These are phyloP conservation scores for Zygaena filipendulae DNA, from an alignment of 2,888 invertebrate genomes.

Conservation along the genomic window DNA sequence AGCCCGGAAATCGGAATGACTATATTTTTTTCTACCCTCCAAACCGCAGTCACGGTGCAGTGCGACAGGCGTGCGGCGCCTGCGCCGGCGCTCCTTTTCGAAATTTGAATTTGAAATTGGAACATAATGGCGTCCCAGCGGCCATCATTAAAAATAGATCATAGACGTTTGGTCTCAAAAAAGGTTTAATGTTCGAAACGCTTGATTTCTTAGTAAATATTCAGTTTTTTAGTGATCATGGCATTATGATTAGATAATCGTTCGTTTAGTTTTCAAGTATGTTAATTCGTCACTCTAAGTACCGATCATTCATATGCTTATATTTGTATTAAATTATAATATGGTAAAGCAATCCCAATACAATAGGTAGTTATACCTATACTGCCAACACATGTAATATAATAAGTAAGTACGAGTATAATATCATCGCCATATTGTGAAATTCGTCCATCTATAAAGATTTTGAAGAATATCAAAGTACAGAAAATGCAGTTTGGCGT, in stretches of 20 bases:
- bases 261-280: background rate
- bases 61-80: conserved; percentile 40
- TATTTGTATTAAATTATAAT: conserved; percentile 8
- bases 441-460: too few relatives aligned
- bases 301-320: too few relatives aligned
- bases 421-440: too few relatives aligned
- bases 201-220: conserved; percentile 24
- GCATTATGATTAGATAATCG: too few relatives aligned
- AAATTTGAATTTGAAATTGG: conserved; percentile 53
- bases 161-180: conserved; percentile 31
- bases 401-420: too few relatives aligned
- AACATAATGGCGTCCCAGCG: conserved; percentile 40
- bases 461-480: too few relatives aligned
- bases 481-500: too few relatives aligned
- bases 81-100: conserved; percentile 22
- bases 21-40: conserved; percentile 23
- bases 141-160: conserved; percentile 59
- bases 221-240: too few relatives aligned
- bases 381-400: too few relatives aligned
- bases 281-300: background rate
- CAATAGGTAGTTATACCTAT: too few relatives aligned
- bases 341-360: too few relatives aligned
- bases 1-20: conserved; percentile 32
- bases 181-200: conserved; percentile 25
- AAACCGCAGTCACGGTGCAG: conserved; percentile 24